These are phyloP conservation scores for Megaceryle maxima DNA, from an alignment of 2,113 vertebrate genomes.

Conservation along the genomic window DNA sequence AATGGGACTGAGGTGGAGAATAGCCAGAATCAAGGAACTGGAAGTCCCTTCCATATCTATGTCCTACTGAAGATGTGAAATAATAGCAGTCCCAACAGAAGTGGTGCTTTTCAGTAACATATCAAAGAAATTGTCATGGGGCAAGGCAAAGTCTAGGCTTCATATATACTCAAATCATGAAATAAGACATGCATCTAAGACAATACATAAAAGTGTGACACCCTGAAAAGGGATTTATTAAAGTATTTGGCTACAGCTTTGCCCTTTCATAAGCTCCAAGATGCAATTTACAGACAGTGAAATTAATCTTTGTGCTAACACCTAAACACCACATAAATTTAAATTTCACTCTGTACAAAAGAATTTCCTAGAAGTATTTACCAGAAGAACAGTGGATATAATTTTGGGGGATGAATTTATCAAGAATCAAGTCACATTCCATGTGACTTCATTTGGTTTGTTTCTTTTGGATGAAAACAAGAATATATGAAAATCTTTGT, in stretches of 20 bases:
- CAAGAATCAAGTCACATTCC: background rate
- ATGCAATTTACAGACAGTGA: background rate
- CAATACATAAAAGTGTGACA: background rate
- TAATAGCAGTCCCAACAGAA: background rate
- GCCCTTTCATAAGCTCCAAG: background rate
- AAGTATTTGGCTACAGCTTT: background rate
- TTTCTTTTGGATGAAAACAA: background rate
- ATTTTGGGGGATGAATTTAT: background rate
- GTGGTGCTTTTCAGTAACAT: background rate
- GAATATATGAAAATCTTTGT: background rate
- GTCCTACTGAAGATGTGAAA: background rate
- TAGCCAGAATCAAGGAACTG: background rate
- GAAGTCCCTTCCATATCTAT: background rate
- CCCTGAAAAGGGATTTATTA: background rate
- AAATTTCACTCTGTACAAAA: background rate
- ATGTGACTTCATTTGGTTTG: background rate
- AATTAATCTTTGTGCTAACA: background rate
- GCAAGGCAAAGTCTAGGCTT: background rate
- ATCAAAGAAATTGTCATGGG: background rate
- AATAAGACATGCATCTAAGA: background rate
- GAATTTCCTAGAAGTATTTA: background rate
- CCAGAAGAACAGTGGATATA: background rate
- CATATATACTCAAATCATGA: background rate
- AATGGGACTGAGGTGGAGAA: background rate
- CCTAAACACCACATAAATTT: background rate